A percentile compares a stretch with the other conserved stretches of the same genome.
Conservation (phyloP, 2,797 vertebrate species). For the Enteromius treurensis region DNA sequence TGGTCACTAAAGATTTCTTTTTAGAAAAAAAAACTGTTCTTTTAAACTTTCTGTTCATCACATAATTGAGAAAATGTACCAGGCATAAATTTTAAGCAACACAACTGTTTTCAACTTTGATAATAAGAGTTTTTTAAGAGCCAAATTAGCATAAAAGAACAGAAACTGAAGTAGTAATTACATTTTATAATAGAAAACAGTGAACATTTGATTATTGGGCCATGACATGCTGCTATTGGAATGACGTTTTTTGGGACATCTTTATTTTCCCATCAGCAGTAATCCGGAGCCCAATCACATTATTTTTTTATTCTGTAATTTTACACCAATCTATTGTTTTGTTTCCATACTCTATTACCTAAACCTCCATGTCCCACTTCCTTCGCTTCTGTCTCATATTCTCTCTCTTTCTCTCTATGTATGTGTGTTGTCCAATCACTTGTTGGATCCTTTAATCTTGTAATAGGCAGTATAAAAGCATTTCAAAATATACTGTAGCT, state of each 20-base stretch:
- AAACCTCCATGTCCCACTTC: neutral
- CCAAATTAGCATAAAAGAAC: neutral
- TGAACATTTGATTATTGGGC: neutral
- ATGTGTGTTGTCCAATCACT: slow-evolving; percentile 5
- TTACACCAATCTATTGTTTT: slow-evolving; percentile 32
- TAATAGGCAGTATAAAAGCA: slow-evolving; percentile 29
- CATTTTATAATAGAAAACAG: neutral
- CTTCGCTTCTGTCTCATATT: neutral
- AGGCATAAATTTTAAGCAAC: too few species aligned
- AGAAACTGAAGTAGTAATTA: neutral
- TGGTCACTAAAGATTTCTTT: too few species aligned
- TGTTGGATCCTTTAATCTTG: slow-evolving; percentile 43
- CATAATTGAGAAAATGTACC: neutral
- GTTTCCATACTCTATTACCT: slow-evolving; percentile 10
- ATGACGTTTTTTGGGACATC: slow-evolving; percentile 11
- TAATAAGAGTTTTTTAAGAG: neutral
- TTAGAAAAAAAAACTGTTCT: neutral
- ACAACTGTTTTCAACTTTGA: neutral
- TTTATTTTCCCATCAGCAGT: slow-evolving; percentile 18
- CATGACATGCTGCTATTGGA: slow-evolving; percentile 9
- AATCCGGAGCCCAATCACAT: slow-evolving; percentile 23
- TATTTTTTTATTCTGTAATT: slow-evolving; percentile 13
- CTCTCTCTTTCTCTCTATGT: slow-evolving; percentile 6
- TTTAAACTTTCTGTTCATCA: neutral
- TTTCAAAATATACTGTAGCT: neutral